Evolutionary conservation across 2,888 invertebrate species (phyloP), one percentile per base, ranked within the genome.

Genomic region (Eupithecia insigniata): DNA sequence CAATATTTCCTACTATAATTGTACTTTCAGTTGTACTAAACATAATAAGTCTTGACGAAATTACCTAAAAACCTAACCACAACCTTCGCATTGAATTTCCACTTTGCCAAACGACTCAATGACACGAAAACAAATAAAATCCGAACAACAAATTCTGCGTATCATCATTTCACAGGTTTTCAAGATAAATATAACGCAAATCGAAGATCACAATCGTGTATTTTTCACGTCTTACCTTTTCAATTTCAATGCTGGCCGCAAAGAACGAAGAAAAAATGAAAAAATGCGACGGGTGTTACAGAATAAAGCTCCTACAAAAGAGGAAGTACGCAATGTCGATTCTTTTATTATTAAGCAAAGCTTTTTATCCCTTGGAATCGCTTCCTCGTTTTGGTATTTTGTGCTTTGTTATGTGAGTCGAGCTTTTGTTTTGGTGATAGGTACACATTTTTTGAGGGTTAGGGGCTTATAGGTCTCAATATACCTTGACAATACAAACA

Each of bases 291-390:
- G 58, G 36, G 36, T 67, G 36, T 28, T 36, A 58, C 58, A 36
- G 36, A 67, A 67, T 39, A 67, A 58, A 55, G 34, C 58, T 67
- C 28, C 67, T 60, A 58, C 30, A 62, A 72, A 68, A 66, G 64
- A 36, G 46, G 51, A 69, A 34, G 66, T 67, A 36, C 32, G 67
- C 58, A 60, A 66, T 58, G 69, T 67, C 64, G 58, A 73, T 73
- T 64, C 70, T 60, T 73, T 69, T 66, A 70, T 58, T 73, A 70
- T 66, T 62, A 51, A 67, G 58, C 62, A 67, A 73, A 73, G 70
- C 73, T 70, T 70, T 73, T 73, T 58, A 70, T 70, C 69, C 61
- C 46, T 26, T 22, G 64, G 36, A 64, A 64, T 64, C 64, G 64
- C 26, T 64, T 22, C 64, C 64, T 64, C 64, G 64, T 64, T 64